phyloP scores from a whole-genome alignment of 1,140 invertebrate genomes.

The Steinernema khuongi region DNA sequence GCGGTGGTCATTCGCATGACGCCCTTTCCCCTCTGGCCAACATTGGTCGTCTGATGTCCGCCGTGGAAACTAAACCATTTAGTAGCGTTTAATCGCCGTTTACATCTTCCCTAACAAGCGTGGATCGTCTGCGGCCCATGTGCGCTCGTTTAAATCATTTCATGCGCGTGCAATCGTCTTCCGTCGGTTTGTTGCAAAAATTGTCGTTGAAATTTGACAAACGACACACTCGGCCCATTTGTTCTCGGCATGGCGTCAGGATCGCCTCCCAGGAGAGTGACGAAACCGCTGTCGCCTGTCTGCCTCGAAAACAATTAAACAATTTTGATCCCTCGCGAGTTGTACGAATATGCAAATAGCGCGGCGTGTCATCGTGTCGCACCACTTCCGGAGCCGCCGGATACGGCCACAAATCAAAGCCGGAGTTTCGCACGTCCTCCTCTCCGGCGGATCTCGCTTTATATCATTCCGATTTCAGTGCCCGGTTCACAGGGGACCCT shows the following conservation, averaged over 20 bases:
- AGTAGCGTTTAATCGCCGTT: no score
- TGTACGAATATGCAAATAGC: conserved; percentile 10
- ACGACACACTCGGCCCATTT: conserved; percentile 10
- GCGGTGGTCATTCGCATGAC: conserved; percentile 13
- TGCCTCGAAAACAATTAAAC: conserved; percentile 14
- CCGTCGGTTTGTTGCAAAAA: conserved; percentile 2
- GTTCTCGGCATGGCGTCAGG: not conserved
- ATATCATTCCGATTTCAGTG: no score
- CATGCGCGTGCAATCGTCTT: not conserved
- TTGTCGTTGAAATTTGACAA: conserved; percentile 11
- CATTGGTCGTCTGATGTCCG: no score
- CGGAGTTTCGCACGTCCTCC: no score
- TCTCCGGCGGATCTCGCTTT: no score
- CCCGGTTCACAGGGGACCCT: no score
- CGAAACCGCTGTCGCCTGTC: conserved; percentile 13
- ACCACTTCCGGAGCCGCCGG: not conserved
- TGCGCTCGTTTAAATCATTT: conserved; percentile 13
- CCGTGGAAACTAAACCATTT: no score
- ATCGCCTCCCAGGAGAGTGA: not conserved
- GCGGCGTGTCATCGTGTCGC: not conserved
- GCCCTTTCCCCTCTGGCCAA: conserved; percentile 8
- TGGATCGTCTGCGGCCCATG: no score
- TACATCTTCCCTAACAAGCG: no score
- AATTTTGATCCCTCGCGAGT: conserved; percentile 16
- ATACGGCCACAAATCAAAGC: not conserved